Evolutionary conservation across 1,140 invertebrate species (phyloP), one percentile per base, ranked within the genome.

Genomic region (Cydia pomonella): DNA sequence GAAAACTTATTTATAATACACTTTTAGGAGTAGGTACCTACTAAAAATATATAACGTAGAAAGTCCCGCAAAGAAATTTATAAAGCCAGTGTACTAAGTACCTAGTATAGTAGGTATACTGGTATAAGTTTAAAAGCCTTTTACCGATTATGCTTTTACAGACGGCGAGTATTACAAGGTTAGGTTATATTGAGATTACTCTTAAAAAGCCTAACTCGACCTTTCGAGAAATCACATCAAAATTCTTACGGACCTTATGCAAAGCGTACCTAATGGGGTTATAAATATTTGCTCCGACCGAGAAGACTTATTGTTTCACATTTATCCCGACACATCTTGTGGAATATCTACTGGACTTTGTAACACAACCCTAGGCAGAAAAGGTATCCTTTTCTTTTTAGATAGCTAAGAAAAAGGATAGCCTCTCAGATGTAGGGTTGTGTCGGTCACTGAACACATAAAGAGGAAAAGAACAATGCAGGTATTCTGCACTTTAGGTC

Each of bases 271-370:
- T n/a, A 66, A 29, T 66, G 63, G 63, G 63, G 63, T 66, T 66
- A 66, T 66, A 66, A 66, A 66, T 66, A 33, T 66, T 27, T 66
- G 63, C 25, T 27, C 27, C 63, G 63, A 3, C 27, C 63, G 27
- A 29, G 27, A 29, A 66, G 63, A 66, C 63, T 66, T 66, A 66
- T 33, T 66, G 63, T 66, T 66, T 29, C 63, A 66, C 63, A 66
- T 66, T 66, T 29, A 66, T 66, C 33, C 63, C 27, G 63, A 7
- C 63, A 66, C 63, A 29, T 16, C 16, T 12, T 13, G n/a, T 27
- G 63, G 63, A 25, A 64, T 10, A 10, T 63, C 12, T 7, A n/a
- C 63, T 33, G 27, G 63, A 16, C 63, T 66, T 66, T 29, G 21
- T 66, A 29, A 64, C 21, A 66, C 25, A 66, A 27, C 25, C 63